Base-by-base conservation (phyloP, 1,140 invertebrate species). In the Argopecten irradians region DNA sequence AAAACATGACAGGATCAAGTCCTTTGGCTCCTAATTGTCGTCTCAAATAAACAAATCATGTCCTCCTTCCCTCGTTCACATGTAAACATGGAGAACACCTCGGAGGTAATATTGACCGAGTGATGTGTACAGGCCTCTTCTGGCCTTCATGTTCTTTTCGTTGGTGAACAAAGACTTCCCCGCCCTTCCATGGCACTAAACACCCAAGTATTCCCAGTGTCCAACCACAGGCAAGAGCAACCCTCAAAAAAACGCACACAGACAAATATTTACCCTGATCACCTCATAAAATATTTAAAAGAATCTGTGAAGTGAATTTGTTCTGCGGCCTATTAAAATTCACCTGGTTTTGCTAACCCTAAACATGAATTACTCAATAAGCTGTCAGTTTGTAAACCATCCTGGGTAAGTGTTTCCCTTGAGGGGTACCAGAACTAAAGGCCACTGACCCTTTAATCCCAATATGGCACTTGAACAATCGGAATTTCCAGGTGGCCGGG, bases 1-100 rank as follows among this genome's bases (percentile, higher is more conserved):
- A n/a, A 39, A 71, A 71, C 22, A 71, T 71, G 55, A 71, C 55
- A 71, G 55, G 55, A 71, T 71, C 55, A 71, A 71, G n/a, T 71
- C n/a, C 55, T n/a, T 11, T 71, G 55, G 55, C 55, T n/a, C 55
- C 55, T 71, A n/a, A 71, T 71, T n/a, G 55, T 71, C 55, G 55
- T 71, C 55, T n/a, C n/a, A 28, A n/a, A 11, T 71, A 71, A 71
- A 71, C 16, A 71, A 71, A 39, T 8, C 36, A 22, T 71, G 8
- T 8, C 16, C 55, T n/a, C 55, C 55, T 71, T 71, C 55, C n/a
- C 0, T 28, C n/a, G 5, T 22, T 71, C 55, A 71, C 55, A 71
- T 22, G 55, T 71, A 71, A 71, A 71, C 55, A 71, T n/a, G 5
- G 28, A 7, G 55, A 71, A 71, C 55, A 71, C 55, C 55, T 71